Base-by-base conservation (phyloP, 2,888 invertebrate species). In the Clistopyga incitator region DNA sequence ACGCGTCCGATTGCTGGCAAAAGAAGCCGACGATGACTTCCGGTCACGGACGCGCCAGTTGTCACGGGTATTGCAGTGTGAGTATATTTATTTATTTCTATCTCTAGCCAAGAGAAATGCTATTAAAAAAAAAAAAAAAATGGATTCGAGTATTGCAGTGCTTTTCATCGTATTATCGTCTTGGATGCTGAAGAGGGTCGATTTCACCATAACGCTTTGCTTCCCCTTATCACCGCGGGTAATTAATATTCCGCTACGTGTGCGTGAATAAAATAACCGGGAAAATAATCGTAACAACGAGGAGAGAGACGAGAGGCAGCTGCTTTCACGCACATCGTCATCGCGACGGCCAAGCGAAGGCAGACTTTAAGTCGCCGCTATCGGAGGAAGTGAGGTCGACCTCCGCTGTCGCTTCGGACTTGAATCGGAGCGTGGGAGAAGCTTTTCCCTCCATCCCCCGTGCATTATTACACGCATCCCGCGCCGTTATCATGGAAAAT, bases 381-480 rank as follows among this genome's bases (percentile, higher is more conserved):
- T 93, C 93, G 89, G 88, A 92, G 93, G 93, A 93, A 93, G 93
- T 92, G 92, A 90, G 93, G 92, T 93, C 93, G 90, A 92, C 90
- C 91, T 90, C 90, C 76, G 15, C 45, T 38, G 75, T 83, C 70
- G 59, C 78, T 70, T 72, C 45, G 59, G 81, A 72, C 81, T 54
- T 82, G 84, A 84, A 86, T 82, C 82, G 78, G 88, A 87, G 82
- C 88, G 88, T 90, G 90, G 87, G 89, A 91, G 84, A 82, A 85
- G 80, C 67, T 68, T 87, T 88, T 88, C 78, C 74, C 42, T 15
- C 2, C 34, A 20, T 61, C 59, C 23, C 50, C 54, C 52, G 34
- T 11, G 11, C 47, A 20, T 70, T 78, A 67, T 76, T 70, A 38
- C 25, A 25, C 47, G 64, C 52, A 20, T 50, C 74, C 78, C n/a